phyloP scores from a whole-genome alignment of 2,888 invertebrate genomes.

The Stenotaenia linearis region DNA sequence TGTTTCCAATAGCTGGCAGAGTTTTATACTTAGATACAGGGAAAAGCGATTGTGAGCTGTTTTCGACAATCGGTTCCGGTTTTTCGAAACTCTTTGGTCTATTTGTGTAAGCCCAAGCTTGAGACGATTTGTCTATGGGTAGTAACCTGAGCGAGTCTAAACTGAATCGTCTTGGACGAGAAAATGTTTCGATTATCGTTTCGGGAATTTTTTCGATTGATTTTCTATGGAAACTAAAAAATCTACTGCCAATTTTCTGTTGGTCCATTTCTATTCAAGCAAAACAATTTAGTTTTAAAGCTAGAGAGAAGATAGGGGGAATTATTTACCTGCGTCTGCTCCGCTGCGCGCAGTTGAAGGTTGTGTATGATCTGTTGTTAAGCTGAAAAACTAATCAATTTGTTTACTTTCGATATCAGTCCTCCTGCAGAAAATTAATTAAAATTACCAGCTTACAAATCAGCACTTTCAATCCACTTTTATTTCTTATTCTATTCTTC shows the following conservation, averaged over 20 bases:
- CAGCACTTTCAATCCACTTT: too few species aligned
- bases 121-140: not conserved
- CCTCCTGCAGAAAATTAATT: too few species aligned
- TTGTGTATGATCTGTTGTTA: too few species aligned
- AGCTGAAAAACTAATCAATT: too few species aligned
- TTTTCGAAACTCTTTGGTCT: not conserved
- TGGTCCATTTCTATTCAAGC: not conserved
- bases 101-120: not conserved
- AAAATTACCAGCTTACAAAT: too few species aligned
- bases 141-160: not conserved
- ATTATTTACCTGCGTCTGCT: not conserved
- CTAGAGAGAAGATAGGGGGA: too few species aligned
- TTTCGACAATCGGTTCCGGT: not conserved
- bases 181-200: not conserved
- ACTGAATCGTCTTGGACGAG: not conserved
- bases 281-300: too few species aligned
- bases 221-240: not conserved
- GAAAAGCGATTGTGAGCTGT: not conserved
- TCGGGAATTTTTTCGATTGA: not conserved
- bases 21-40: not conserved
- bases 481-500: too few species aligned
- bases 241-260: not conserved
- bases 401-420: too few species aligned
- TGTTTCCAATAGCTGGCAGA: not conserved
- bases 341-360: too few species aligned